These are phyloP conservation scores for Lypha dubia DNA, from an alignment of 2,888 invertebrate genomes.

Conservation along the genomic window DNA sequence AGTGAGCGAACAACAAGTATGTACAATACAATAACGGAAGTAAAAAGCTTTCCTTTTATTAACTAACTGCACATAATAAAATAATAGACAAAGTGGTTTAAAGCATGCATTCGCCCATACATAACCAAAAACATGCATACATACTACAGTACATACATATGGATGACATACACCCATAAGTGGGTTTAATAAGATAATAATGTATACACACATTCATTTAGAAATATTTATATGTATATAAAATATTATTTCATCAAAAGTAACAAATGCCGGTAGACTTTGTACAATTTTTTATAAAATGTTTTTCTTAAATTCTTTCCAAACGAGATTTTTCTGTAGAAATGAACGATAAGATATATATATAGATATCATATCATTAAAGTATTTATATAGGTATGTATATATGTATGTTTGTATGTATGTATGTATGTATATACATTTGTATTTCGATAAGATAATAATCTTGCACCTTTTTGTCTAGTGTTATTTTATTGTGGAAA, in stretches of 20 bases:
- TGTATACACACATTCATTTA: no score
- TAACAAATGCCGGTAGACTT: no score
- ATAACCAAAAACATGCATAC: background rate
- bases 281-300: no score
- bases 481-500: conserved; percentile 1
- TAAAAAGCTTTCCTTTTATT: conserved; percentile 12
- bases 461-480: background rate
- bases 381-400: no score
- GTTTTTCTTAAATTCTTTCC: no score
- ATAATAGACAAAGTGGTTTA: background rate
- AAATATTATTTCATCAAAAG: no score
- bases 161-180: background rate
- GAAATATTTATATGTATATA: no score
- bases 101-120: background rate
- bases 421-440: background rate
- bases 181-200: no score
- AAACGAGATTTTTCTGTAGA: no score
- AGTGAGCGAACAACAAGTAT: background rate
- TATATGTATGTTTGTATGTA: background rate
- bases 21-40: conserved; percentile 23
- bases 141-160: background rate
- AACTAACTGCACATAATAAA: background rate
- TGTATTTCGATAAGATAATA: background rate
- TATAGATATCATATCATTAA: no score
- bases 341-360: no score